Percentiles rank a stretch among this genome's conserved stretches.
Conservation (phyloP, 2,797 vertebrate species). For the Gallinago nigripennis region DNA sequence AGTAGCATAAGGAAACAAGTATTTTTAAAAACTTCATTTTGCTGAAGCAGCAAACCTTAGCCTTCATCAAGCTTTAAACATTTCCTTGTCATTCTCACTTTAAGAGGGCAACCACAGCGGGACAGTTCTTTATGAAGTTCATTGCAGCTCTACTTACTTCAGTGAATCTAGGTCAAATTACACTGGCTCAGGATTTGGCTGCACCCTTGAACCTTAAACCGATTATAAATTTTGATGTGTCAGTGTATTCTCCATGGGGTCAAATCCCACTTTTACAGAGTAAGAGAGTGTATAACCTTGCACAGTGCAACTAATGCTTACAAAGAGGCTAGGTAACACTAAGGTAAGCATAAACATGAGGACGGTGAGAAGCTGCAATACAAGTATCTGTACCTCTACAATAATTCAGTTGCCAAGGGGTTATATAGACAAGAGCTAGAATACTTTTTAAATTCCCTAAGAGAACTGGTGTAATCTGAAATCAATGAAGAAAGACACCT, state of each 20-base stretch:
- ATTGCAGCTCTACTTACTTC: neutral
- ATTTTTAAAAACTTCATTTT: neutral
- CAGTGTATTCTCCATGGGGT: conserved; percentile 34
- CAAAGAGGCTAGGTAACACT: neutral
- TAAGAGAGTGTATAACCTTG: neutral
- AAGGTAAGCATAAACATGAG: neutral
- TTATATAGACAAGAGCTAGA: neutral
- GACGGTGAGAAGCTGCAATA: accelerated
- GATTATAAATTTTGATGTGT: conserved; percentile 64
- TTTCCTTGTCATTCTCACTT: neutral
- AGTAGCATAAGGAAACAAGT: neutral
- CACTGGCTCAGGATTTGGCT: conserved; percentile 53
- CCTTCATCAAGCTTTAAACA: neutral
- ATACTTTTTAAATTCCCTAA: neutral
- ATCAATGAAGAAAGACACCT: neutral
- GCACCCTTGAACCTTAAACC: conserved; percentile 62
- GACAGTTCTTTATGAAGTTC: neutral
- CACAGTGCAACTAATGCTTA: neutral
- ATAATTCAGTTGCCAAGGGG: neutral
- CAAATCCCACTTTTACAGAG: conserved; percentile 11
- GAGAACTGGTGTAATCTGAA: neutral
- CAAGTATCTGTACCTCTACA: neutral
- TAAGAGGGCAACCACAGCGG: neutral
- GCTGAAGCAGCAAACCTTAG: neutral
- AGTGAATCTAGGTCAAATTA: conserved; percentile 59